Evolutionary conservation across 2,888 invertebrate genomes (phyloP).

Genomic region (Agriopis marginaria): DNA sequence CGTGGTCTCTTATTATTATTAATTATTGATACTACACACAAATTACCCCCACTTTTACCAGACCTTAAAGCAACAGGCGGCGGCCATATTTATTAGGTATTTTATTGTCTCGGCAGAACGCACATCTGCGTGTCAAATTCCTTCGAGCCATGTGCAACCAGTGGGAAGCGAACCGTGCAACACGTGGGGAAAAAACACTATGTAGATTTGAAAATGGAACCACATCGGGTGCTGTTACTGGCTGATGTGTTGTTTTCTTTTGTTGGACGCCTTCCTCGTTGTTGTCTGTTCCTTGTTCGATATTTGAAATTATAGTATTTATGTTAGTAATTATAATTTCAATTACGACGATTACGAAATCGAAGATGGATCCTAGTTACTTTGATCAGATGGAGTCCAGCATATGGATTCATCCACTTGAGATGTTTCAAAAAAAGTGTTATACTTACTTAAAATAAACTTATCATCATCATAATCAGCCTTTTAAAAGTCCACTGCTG

Average conservation of each 20-base stretch:
- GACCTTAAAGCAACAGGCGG: constrained; percentile 55
- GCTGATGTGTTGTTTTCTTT: constrained; percentile 33
- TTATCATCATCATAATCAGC: too few species aligned
- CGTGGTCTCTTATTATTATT: too few species aligned
- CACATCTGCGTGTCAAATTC: constrained; percentile 86
- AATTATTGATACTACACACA: constrained; percentile 6
- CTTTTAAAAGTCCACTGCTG: too few species aligned
- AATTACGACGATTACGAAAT: not conserved
- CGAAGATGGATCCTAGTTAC: too few species aligned
- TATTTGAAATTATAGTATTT: constrained; percentile 15
- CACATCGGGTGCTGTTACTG: constrained; percentile 34
- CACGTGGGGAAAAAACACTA: constrained; percentile 44
- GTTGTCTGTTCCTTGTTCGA: constrained; percentile 17
- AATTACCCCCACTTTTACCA: constrained; percentile 18
- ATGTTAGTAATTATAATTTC: not conserved
- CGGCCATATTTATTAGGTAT: constrained; percentile 76
- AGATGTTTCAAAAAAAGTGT: too few species aligned
- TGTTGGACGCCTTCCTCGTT: not conserved
- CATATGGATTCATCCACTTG: too few species aligned
- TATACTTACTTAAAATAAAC: too few species aligned
- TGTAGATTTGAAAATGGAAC: constrained; percentile 47
- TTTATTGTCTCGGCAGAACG: constrained; percentile 77
- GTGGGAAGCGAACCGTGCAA: constrained; percentile 79
- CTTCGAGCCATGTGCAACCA: constrained; percentile 82
- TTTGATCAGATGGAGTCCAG: too few species aligned